Conservation (phyloP, 2,113 vertebrate species). For the Antechinus flavipes region DNA sequence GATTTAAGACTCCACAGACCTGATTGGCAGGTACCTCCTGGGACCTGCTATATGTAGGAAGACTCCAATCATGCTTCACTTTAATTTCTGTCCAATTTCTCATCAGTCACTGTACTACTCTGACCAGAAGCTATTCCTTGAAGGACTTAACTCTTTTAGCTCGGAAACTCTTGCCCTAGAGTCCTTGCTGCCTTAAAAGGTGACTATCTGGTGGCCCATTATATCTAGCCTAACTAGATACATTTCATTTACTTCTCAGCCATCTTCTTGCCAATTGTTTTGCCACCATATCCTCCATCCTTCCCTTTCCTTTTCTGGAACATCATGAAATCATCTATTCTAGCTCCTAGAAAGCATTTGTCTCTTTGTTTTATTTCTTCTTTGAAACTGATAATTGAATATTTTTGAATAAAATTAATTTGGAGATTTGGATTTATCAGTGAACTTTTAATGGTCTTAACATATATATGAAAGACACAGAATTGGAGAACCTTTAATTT, state of each 20-base stretch:
- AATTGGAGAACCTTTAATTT: too few relatives aligned
- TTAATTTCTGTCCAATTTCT: not conserved
- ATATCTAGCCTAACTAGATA: not conserved
- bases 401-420: too few relatives aligned
- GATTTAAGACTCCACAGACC: not conserved
- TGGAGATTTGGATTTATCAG: too few relatives aligned
- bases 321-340: not conserved
- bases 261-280: not conserved
- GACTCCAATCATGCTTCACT: not conserved
- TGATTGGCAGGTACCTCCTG: not conserved
- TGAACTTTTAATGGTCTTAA: too few relatives aligned
- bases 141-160: not conserved
- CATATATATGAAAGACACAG: too few relatives aligned
- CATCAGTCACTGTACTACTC: not conserved
- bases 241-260: not conserved
- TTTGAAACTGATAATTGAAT: too few relatives aligned
- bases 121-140: not conserved
- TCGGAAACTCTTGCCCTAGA: not conserved
- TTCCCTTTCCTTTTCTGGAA: not conserved
- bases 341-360: not conserved
- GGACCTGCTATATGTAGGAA: not conserved
- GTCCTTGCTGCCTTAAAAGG: not conserved
- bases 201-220: not conserved
- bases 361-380: too few relatives aligned
- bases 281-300: not conserved